Evolutionary conservation across 64 coral and sea anemone genomes (phyloP).

Genomic region (Stichodactyla helianthus): DNA sequence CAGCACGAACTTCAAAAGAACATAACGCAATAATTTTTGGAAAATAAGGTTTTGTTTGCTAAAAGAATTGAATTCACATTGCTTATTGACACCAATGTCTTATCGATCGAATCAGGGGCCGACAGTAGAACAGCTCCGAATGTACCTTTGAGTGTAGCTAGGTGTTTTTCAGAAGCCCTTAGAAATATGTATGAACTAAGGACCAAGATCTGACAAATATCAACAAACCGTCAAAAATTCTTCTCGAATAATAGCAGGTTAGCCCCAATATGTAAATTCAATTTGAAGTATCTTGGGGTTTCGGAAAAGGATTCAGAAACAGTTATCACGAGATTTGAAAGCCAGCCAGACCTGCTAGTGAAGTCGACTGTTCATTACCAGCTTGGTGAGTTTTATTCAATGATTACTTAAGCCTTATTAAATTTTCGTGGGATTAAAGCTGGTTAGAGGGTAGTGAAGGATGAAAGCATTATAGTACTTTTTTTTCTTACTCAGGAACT

Average conservation of each 20-base stretch:
- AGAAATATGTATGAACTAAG: slow-evolving; percentile 6
- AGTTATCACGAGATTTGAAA: not conserved
- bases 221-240: not conserved
- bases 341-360: not conserved
- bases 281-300: not conserved
- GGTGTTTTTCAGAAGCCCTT: not conserved
- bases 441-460: not conserved
- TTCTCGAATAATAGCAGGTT: not conserved
- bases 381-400: too few relatives aligned
- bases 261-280: not conserved
- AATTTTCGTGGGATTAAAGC: too few relatives aligned
- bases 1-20: not conserved
- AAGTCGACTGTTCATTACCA: too few relatives aligned
- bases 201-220: not conserved
- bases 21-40: not conserved
- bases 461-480: not conserved
- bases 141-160: not conserved
- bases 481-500: not conserved
- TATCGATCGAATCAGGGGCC: not conserved
- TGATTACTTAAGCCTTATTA: too few relatives aligned
- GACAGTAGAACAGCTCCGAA: not conserved
- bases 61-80: not conserved
- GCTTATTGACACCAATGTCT: not conserved
- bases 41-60: not conserved
- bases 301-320: too few relatives aligned